Evolutionary conservation across 2,113 vertebrate genomes (phyloP).

Genomic region (Gymnogyps californianus): DNA sequence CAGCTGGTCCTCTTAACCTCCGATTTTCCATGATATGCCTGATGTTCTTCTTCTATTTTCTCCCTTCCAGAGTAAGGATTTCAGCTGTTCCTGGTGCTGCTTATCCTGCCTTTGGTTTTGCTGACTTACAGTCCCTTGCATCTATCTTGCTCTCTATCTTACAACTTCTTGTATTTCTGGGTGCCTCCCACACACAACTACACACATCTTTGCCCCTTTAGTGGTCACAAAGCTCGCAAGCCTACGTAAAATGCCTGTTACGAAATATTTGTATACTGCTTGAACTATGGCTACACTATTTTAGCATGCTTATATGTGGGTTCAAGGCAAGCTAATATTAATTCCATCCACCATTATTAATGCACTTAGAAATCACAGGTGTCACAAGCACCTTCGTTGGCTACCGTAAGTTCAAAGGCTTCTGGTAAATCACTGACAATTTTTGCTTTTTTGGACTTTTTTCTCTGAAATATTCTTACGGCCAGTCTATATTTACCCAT

Average conservation of each 20-base stretch:
- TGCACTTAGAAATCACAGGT: neutral
- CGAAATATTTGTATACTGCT: neutral
- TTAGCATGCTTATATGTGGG: neutral
- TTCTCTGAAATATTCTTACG: neutral
- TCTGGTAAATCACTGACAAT: neutral
- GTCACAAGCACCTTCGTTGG: neutral
- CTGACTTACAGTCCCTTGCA: neutral
- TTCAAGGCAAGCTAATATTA: neutral
- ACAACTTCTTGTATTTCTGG: neutral
- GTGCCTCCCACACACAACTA: neutral
- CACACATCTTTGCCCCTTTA: neutral
- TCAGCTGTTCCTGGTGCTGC: neutral
- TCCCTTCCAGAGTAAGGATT: neutral
- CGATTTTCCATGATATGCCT: neutral
- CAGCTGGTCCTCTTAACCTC: neutral
- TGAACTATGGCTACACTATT: neutral
- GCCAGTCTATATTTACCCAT: neutral
- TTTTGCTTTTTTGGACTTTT: neutral
- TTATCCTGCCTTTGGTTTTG: neutral
- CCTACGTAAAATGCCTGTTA: neutral
- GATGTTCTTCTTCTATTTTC: neutral
- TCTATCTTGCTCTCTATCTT: neutral
- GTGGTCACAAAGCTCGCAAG: accelerated
- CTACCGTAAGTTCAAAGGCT: neutral
- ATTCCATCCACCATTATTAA: neutral